Base-by-base conservation (phyloP, 1,140 invertebrate species). In the Penaeus chinensis region DNA sequence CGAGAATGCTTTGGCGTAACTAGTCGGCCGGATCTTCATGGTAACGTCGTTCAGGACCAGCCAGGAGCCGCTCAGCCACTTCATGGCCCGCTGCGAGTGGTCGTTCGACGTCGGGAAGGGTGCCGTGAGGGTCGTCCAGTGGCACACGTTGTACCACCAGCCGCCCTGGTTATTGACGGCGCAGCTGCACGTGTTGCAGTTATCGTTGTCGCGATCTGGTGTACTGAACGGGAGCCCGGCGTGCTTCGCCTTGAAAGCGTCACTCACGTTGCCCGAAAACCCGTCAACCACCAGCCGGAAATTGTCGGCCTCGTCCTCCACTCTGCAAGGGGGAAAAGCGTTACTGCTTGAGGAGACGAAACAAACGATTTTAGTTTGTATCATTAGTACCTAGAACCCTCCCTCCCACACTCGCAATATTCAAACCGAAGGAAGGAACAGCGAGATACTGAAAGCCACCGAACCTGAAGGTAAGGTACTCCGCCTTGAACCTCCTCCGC, bases 211-310 rank as follows among this genome's bases (percentile, higher is more conserved):
- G 10, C 20, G 24, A 63, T 85, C 84, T n/a, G 60, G 61, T 3
- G 84, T 85, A 37, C 54, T 79, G 76, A 85, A 85, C 76, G 84
- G 61, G 24, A 27, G 11, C 2, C 84, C 84, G 76, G 78, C 60
- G 84, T 85, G 84, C 62, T 66, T 79, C 27, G 61, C n/a, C 20
- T 27, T 65, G 13, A 85, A 65, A 24, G 84, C 84, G 84, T 85
- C 84, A 32, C 65, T 65, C 22, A 85, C 76, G 76, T 85, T 85
- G 13, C 84, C 84, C n/a, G 74, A 54, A 79, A 85, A 85, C n/a
- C 84, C 84, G 76, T 76, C 77, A 24, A 76, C 32, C 10, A 79
- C 24, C 18, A 85, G 63, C 19, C 76, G 54, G 77, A 65, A 85
- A 7, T 66, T 32, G 22, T 42, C 8, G 10, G 42, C 74, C n/a